Base-by-base conservation (phyloP, 2,797 vertebrate genomes). In the Eulemur mongoz region DNA sequence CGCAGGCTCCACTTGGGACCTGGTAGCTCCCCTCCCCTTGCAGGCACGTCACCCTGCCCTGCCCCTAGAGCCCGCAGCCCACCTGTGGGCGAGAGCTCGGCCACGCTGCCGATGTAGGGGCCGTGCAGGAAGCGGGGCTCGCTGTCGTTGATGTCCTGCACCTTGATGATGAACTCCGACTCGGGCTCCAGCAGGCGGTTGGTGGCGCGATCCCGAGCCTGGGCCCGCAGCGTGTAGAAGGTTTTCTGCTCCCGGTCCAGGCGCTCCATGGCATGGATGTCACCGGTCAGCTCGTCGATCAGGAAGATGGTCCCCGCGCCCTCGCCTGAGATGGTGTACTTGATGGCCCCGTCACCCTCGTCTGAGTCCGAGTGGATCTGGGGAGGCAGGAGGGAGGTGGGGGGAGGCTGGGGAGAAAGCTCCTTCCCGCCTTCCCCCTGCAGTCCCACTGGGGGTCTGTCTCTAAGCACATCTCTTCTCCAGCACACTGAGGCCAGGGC, bases 281-380 rank as follows among this genome's bases (percentile, higher is more conserved):
- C 99, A 0, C 99, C 99, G 0, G 99, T 99, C 96, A 99, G 98
- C 98, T 99, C 99, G 0, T 99, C 99, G 2, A 99, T 99, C 98
- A 99, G 99, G 99, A 99, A 99, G 98, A 99, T 99, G 91, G 99
- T 99, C 40, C 99, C 99, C 0, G 99, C 99, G 0, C 99, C 99
- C 97, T 99, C 99, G 20, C 99, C 99, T 0, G 99, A 99, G 98
- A 99, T 99, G 7, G 99, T 99, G 98, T 99, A 99, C 98, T 99
- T 99, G 98, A 99, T 99, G 98, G 99, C 99, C 63, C 99, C 99
- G 4, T 99, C 99, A 0, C 99, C 99, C 97, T 99, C 99, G 0
- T 99, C 99, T 0, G 99, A 99, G 98, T 99, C 99, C 0, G 99
- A 99, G 97, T 99, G 99, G 98, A 99, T 99, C 99, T 99, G 99